Base-by-base conservation (phyloP, 1,140 invertebrate genomes). In the Calosoma granatense region DNA sequence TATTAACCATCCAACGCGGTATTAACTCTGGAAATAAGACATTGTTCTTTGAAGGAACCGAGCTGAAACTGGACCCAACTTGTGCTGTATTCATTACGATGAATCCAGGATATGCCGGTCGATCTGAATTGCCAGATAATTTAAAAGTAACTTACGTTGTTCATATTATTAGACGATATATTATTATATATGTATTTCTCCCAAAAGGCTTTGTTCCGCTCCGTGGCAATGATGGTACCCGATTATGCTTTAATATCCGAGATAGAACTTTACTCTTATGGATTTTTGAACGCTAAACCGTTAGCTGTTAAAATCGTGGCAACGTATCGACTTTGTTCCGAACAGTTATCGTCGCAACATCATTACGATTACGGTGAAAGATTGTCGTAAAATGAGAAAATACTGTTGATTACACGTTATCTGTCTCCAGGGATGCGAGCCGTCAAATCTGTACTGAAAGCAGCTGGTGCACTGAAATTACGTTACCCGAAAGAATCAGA, bases 141-240 rank as follows among this genome's bases (percentile, higher is more conserved):
- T 75, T 96, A n/a, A 96, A 95, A 75, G 86, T 87, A 66, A 63
- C 20, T 43, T 51, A 36, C 21, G 1, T 55, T 26, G 55, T 47
- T 6, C 20, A 43, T 39, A 53, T 12, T 60, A 56, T 3, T 23
- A 30, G 23, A 21, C 1, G 19, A 22, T 53, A 11, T 22, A 19
- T 51, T 11, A 6, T 36, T 36, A 9, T 36, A 36, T 47, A 11
- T 47, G 41, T 47, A 12, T 30, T 30, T n/a, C 14, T 30, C 6
- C 17, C 15, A 47, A 47, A 65, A 90, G 83, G 91, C 92, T 0
- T 71, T 97, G 2, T 97, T 98, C 78, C 81, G 94, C 60, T 90
- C 93, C 1, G 93, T 98, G 14, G 93, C 94, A 21, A 98, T 98
- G 94, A 97, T 97, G 93, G 92, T 97, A 19, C 94, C 94, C 0